Evolutionary conservation across 2,888 invertebrate species (phyloP).

Genomic region (Morinoia aosen): DNA sequence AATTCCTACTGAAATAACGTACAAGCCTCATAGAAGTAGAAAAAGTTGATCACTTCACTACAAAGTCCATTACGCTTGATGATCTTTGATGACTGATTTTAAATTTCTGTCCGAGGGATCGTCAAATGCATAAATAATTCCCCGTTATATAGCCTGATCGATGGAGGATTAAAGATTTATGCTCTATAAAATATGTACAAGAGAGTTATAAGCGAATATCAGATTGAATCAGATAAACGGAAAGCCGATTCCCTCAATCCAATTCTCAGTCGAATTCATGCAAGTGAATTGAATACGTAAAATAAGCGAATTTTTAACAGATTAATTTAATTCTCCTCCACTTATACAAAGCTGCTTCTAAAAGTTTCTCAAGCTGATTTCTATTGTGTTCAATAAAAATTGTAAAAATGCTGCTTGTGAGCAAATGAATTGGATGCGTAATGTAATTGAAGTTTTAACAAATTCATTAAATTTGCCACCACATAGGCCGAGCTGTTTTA

Average conservation of each 20-base stretch:
- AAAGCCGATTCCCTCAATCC: neutral
- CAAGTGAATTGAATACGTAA: neutral
- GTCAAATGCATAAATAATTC: neutral
- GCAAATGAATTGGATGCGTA: neutral
- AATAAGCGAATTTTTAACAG: neutral
- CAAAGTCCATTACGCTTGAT: neutral
- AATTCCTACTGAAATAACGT: too few relatives aligned
- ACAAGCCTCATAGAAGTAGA: neutral
- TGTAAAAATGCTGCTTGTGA: too few relatives aligned
- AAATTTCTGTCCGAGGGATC: neutral
- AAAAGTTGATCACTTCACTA: neutral
- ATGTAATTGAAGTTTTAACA: neutral
- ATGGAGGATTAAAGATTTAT: neutral
- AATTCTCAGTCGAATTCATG: neutral
- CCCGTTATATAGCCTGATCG: neutral
- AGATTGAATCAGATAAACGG: neutral
- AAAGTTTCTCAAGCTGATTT: too few relatives aligned
- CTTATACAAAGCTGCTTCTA: too few relatives aligned
- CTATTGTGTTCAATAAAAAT: too few relatives aligned
- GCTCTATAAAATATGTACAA: neutral
- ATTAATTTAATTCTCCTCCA: too few relatives aligned
- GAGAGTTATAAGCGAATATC: neutral
- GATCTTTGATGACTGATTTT: neutral
- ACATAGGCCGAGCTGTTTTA: too few relatives aligned
- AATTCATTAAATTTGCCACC: too few relatives aligned